A percentile compares a stretch with the other conserved stretches of the same genome.
These are phyloP conservation scores for Hemichromis elongatus DNA, from an alignment of 2,113 vertebrate species.

Conservation along the genomic window DNA sequence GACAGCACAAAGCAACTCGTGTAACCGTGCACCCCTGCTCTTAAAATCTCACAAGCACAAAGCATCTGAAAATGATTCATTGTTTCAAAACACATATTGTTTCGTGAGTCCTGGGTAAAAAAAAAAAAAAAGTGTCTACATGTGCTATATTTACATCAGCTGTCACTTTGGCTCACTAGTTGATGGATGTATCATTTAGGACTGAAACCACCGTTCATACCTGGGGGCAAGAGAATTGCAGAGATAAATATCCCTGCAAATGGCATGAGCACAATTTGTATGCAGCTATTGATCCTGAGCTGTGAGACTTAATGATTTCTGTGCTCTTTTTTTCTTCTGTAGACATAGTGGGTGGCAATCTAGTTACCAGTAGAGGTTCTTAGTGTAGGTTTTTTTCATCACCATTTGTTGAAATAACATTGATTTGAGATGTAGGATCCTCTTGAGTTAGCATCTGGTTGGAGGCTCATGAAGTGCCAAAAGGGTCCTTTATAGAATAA, in stretches of 20 bases:
- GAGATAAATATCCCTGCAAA: constrained; percentile 14
- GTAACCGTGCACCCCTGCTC: not conserved
- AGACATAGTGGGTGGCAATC: constrained; percentile 26
- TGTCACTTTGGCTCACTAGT: not conserved
- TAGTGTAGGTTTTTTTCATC: constrained; percentile 45
- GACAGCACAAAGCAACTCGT: not conserved
- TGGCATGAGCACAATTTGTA: constrained; percentile 7
- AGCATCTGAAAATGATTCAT: not conserved
- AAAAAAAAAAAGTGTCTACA: not conserved
- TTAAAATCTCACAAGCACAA: not conserved
- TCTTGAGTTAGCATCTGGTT: constrained; percentile 40
- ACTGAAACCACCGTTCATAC: not conserved
- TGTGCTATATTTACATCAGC: not conserved
- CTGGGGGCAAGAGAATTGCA: not conserved
- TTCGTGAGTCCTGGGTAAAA: not conserved
- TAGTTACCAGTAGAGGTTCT: constrained; percentile 32
- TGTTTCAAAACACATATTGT: not conserved
- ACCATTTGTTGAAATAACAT: constrained; percentile 53
- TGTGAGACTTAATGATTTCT: constrained; percentile 43
- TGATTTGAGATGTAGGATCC: constrained; percentile 48
- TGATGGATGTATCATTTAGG: not conserved
- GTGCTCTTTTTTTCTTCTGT: constrained; percentile 13
- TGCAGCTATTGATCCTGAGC: constrained; percentile 33
- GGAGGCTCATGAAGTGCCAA: constrained; percentile 17
- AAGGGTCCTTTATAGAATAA: constrained; percentile 23